These are phyloP conservation scores for Aleadryas rufinucha DNA, from an alignment of 2,113 vertebrate genomes.

Conservation along the genomic window DNA sequence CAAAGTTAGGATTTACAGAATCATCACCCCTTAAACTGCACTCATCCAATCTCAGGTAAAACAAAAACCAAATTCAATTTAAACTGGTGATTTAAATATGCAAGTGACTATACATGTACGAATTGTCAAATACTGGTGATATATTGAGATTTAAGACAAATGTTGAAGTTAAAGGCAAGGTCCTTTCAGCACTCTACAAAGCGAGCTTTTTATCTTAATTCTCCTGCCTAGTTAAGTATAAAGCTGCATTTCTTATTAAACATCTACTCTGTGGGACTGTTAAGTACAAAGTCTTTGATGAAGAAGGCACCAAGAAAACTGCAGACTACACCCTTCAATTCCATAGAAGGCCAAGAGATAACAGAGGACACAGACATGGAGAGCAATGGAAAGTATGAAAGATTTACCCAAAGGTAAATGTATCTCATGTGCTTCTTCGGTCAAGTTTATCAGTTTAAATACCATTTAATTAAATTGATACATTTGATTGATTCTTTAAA, in stretches of 20 bases:
- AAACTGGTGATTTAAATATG: background rate
- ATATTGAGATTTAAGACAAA: background rate
- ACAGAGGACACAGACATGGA: background rate
- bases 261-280: background rate
- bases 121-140: background rate
- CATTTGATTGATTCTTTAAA: background rate
- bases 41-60: background rate
- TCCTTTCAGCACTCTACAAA: background rate
- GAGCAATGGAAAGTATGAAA: background rate
- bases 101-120: background rate
- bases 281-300: background rate
- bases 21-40: background rate
- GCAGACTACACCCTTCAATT: fast-evolving
- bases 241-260: background rate
- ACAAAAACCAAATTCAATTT: background rate
- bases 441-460: background rate
- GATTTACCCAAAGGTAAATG: background rate
- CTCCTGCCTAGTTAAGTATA: background rate
- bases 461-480: background rate
- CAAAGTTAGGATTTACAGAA: background rate
- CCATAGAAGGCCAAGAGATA: background rate
- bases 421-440: background rate
- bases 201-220: background rate
- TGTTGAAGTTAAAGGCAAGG: background rate
- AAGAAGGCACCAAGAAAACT: background rate